Conservation (phyloP, 2,888 invertebrate genomes). For the Deilephila elpenor region DNA sequence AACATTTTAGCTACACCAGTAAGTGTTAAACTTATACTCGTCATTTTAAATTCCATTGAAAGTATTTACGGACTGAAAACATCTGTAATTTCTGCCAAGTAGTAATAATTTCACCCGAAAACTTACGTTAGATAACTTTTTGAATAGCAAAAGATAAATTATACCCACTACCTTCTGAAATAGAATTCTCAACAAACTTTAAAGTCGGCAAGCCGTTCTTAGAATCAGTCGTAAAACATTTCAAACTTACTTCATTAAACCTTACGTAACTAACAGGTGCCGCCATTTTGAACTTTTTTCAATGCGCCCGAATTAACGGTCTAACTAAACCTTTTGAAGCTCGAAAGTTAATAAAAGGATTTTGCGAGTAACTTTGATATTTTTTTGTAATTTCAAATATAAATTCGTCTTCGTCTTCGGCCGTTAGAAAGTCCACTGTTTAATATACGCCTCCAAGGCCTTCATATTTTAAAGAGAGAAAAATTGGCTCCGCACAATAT, state of each 20-base stretch:
- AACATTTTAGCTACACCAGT: no score
- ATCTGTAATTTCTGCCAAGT: neutral
- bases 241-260: conserved; percentile 37
- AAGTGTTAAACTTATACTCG: no score
- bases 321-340: neutral
- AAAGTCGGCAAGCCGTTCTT: neutral
- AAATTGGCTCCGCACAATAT: no score
- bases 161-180: neutral
- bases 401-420: no score
- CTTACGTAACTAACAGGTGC: conserved; percentile 23
- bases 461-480: no score
- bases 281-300: conserved; percentile 8
- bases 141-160: conserved; percentile 4
- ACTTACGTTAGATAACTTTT: neutral
- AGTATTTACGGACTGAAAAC: neutral
- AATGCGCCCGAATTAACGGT: neutral
- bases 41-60: neutral
- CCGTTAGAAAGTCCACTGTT: no score
- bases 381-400: no score
- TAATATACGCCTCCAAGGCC: no score
- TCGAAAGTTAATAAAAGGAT: neutral
- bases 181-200: neutral
- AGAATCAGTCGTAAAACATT: conserved; percentile 46
- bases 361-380: neutral
- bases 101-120: neutral